Evolutionary conservation across 2,888 invertebrate genomes (phyloP).

Genomic region (Papilio gigon): DNA sequence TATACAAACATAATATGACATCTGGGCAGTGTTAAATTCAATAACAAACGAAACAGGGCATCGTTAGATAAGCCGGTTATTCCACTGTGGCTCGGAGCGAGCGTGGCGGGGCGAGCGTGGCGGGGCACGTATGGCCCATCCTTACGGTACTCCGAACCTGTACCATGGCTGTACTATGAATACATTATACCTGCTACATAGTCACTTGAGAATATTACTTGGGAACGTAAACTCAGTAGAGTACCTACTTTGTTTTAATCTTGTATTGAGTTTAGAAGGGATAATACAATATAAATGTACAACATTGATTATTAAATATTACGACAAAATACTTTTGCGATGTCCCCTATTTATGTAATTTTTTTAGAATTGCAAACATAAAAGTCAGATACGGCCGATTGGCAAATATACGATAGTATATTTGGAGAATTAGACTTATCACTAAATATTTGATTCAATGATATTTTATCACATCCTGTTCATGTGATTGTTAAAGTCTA

Average conservation of each 20-base stretch:
- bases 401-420: too few relatives aligned
- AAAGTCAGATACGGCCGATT: too few relatives aligned
- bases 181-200: conserved; percentile 43
- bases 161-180: conserved; percentile 46
- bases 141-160: conserved; percentile 67
- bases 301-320: too few relatives aligned
- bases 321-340: too few relatives aligned
- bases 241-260: not conserved
- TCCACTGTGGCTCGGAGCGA: conserved; percentile 41
- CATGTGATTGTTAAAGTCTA: not conserved
- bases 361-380: too few relatives aligned
- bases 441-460: not conserved
- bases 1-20: conserved; percentile 38
- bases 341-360: too few relatives aligned
- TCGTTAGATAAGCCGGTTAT: conserved; percentile 54
- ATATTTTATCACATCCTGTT: not conserved
- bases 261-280: too few relatives aligned
- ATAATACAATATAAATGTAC: too few relatives aligned
- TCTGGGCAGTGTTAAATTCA: conserved; percentile 50
- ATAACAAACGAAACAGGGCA: conserved; percentile 59
- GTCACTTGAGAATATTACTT: conserved; percentile 20
- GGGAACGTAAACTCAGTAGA: not conserved
- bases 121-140: conserved; percentile 58
- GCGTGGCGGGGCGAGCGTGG: conserved; percentile 24
- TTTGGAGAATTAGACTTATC: too few relatives aligned